These are phyloP conservation scores for Acrossocheilus wenchowensis DNA, from an alignment of 2,797 vertebrate species.

Conservation along the genomic window DNA sequence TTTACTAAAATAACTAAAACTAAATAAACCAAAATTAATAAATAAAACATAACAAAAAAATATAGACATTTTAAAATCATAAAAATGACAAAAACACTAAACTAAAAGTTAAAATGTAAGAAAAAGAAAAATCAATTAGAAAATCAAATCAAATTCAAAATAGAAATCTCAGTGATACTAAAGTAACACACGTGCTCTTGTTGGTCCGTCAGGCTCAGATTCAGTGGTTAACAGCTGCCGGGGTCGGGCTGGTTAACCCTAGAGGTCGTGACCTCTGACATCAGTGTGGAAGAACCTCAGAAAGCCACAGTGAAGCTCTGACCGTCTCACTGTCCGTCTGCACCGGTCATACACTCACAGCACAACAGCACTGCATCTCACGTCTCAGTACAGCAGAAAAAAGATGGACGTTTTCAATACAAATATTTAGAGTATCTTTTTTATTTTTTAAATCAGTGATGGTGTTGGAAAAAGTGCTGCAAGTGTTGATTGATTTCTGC, in stretches of 20 bases:
- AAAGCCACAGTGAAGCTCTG: neutral
- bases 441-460: neutral
- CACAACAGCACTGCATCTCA: neutral
- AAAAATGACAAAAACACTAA: too few relatives aligned
- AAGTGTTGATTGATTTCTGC: neutral
- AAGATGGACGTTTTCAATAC: neutral
- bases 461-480: neutral
- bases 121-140: too few relatives aligned
- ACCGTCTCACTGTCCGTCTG: too few relatives aligned
- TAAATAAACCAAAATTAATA: neutral
- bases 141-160: too few relatives aligned
- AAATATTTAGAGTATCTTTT: too few relatives aligned
- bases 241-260: slow-evolving; percentile 34
- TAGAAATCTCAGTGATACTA: too few relatives aligned
- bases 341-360: neutral
- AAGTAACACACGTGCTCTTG: neutral
- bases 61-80: neutral
- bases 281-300: slow-evolving; percentile 22
- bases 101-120: too few relatives aligned
- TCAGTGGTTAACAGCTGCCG: slow-evolving; percentile 35
- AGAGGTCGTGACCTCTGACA: slow-evolving; percentile 33
- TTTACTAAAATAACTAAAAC: neutral
- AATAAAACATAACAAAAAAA: too few relatives aligned
- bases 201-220: slow-evolving; percentile 8
- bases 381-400: too few relatives aligned